Evolutionary conservation across 2,797 vertebrate species (phyloP), one percentile per base, ranked within the genome.

Genomic region (Glossophaga mutica): DNA sequence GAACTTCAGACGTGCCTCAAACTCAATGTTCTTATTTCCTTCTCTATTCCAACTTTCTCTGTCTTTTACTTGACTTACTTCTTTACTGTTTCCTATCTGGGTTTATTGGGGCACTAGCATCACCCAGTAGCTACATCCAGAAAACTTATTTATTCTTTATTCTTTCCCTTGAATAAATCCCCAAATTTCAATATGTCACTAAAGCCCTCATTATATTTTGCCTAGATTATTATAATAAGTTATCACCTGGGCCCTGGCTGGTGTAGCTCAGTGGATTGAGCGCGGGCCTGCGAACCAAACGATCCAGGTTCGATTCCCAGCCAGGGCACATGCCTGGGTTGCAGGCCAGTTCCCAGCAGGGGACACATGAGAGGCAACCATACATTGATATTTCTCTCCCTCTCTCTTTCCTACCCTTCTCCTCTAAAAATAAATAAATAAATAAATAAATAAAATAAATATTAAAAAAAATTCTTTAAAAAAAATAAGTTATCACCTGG

Each of bases 121-220:
- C 34, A 73, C 55, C 55, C 21, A 37, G 39, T 78, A 79, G 52
- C 55, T 90, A 39, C 8, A 62, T 81, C 87, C 59, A 44, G 89
- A 88, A 96, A 84, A 55, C n/a, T 78, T 42, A 67, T 21, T 82
- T 87, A 37, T 62, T 70, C n/a, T 67, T 90, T 0, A 65, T 90
- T 95, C 34, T 90, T 95, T 57, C 37, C 62, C 39, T 89, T 92
- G 22, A 71, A 48, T 88, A 88, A 92, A 71, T 82, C 39, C 18
- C 46, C 26, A 71, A 46, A 22, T 70, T 88, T 62, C 5, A 55
- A 15, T 34, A 37, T 76, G 59, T 91, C 62, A 84, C 52, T 62
- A 34, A 94, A 65, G 37, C 12, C 37, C 16, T 71, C 37, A 16
- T 77, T 78, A 42, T 50, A 68, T 87, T 87, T 93, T 90, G 11